Evolutionary conservation across 2,113 vertebrate genomes (phyloP), one percentile per base, ranked within the genome.

Genomic region (Pimephales promelas): DNA sequence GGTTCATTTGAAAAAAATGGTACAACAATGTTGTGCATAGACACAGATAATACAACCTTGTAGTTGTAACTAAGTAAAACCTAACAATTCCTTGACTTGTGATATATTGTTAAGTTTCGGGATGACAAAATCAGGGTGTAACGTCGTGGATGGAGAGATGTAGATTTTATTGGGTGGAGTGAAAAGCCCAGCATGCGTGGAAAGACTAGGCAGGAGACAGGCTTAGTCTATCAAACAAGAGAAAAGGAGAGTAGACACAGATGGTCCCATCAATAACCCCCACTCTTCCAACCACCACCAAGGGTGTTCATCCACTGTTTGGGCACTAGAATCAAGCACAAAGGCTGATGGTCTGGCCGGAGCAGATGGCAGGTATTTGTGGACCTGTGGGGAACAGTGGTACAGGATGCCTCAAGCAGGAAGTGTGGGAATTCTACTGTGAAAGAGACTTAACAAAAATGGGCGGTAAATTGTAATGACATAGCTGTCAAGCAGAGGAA

Each of bases 211-310:
- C 80, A 82, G 87, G 61, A 83, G 84, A 84, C 31, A 85, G 74
- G 88, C 86, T 84, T 83, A 92, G 90, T 94, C 92, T 91, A 94
- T 93, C 90, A 93, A 93, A 92, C 87, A 85, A 88, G 79, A 86
- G 85, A 93, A 90, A 91, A 84, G 74, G 79, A 81, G 89, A 90
- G 85, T 82, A 81, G 86, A 85, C 90, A 89, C 94, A 94, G 92
- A 94, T 93, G 94, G 90, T 87, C 79, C 82, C 34, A 88, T 94
- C 92, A 93, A 92, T 92, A 92, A 93, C 83, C 85, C 87, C 85
- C 89, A 54, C 87, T 57, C 82, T 70, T 81, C 72, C 74, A 13
- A 52, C 82, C 43, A 82, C 85, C 88, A 84, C 76, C 88, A 87
- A 86, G 57, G 82, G 54, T 70, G 79, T 83, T 83, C 78, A 81